Conservation (phyloP, 1,140 invertebrate species). For the Delia radicum region DNA sequence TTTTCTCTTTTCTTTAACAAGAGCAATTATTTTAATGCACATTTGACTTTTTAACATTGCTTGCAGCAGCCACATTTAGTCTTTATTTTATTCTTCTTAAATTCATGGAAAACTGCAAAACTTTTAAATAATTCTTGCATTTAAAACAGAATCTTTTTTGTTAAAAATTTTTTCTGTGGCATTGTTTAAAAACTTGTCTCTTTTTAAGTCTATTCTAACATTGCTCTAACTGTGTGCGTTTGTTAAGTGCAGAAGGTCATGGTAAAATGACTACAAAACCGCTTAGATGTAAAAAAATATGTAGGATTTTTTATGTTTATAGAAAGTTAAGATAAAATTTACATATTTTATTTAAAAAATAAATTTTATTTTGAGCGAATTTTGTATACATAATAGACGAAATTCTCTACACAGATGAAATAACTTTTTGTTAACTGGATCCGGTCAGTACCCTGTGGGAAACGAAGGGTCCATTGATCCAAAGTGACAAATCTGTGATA, state of each 20-base stretch:
- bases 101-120: background rate
- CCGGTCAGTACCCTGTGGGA: too few relatives aligned
- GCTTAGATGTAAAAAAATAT: background rate
- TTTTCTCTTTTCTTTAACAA: slow-evolving; percentile 33
- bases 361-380: too few relatives aligned
- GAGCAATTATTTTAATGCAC: slow-evolving; percentile 56
- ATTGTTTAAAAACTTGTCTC: background rate
- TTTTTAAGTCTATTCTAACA: background rate
- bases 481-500: too few relatives aligned
- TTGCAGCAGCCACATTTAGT: background rate
- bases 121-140: background rate
- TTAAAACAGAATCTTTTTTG: background rate
- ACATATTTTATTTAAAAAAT: too few relatives aligned
- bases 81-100: background rate
- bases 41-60: slow-evolving; percentile 44
- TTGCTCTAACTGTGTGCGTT: background rate
- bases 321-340: background rate
- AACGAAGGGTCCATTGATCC: too few relatives aligned
- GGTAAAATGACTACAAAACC: background rate
- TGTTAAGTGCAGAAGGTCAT: background rate
- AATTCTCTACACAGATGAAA: too few relatives aligned
- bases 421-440: too few relatives aligned
- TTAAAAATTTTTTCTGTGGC: background rate
- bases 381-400: too few relatives aligned
- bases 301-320: background rate